A percentile compares a stretch with the other conserved stretches of the same genome.
phyloP scores from a whole-genome alignment of 1,140 invertebrate species.

The Hirudo medicinalis region DNA sequence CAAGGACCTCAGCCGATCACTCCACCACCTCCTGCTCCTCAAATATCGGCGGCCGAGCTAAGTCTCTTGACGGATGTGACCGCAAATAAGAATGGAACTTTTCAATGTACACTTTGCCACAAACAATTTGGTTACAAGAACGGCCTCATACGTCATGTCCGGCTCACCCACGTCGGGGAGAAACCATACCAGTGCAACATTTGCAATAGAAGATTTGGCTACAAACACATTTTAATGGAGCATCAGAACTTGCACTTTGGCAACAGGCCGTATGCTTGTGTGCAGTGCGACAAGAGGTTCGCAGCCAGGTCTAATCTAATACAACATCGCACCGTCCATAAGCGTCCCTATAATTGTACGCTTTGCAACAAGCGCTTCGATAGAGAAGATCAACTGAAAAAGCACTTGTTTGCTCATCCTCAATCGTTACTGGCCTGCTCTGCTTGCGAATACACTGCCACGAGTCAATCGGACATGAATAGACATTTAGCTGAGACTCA shows the following conservation, averaged over 20 bases:
- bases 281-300: slow-evolving; percentile 34
- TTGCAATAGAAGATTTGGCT: slow-evolving; percentile 26
- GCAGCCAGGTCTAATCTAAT: slow-evolving; percentile 30
- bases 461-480: slow-evolving; percentile 28
- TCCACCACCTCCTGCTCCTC: slow-evolving; percentile 13
- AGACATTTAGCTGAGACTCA: slow-evolving; percentile 30
- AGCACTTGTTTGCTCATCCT: slow-evolving; percentile 31
- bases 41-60: slow-evolving; percentile 16
- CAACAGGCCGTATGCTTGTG: slow-evolving; percentile 34
- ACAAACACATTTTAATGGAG: slow-evolving; percentile 33
- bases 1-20: slow-evolving; percentile 20
- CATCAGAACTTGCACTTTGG: slow-evolving; percentile 36
- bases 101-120: slow-evolving; percentile 28
- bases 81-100: slow-evolving; percentile 19
- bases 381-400: slow-evolving; percentile 30
- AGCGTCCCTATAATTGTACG: slow-evolving; percentile 23
- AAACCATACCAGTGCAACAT: slow-evolving; percentile 34
- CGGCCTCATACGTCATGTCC: slow-evolving; percentile 30
- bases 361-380: slow-evolving; percentile 33
- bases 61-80: slow-evolving; percentile 14
- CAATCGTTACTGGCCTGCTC: slow-evolving; percentile 29
- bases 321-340: slow-evolving; percentile 32
- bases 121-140: slow-evolving; percentile 31
- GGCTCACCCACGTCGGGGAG: slow-evolving; percentile 33
- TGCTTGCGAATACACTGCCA: slow-evolving; percentile 29